Evolutionary conservation across 2,888 invertebrate genomes (phyloP), one percentile per base, ranked within the genome.

Genomic region (Caenorhabditis sp.): DNA sequence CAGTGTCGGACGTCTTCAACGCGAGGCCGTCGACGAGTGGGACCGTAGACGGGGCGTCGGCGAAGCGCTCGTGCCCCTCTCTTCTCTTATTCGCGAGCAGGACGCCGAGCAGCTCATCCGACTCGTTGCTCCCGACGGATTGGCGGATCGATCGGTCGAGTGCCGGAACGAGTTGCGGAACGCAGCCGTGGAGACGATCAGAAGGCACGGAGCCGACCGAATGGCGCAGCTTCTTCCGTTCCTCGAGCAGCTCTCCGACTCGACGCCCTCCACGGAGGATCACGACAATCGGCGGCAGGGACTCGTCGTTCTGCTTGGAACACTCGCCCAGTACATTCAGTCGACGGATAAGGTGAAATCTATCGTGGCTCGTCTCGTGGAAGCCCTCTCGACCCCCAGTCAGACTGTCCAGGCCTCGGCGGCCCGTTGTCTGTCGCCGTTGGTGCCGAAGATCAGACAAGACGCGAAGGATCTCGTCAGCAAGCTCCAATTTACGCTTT

Each of bases 391-490:
- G 35, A 99, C 98, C 39, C 99, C 99, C 11, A 96, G 97, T 39
- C 96, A 98, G 89, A 95, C 95, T 92, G 94, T 98, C 0, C 98
- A 99, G 92, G 96, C 96, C 90, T 95, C 98, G 0, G 97, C 98
- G 0, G 95, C 96, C 46, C 95, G 95, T 90, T 99, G 98, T 89
- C 91, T 99, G 77, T 96, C 97, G 0, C 94, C 95, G 86, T 91
- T 99, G 74, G 95, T 98, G 80, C 94, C 95, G 0, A 94, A 95
- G 0, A 93, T 99, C 20, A 95, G 94, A 89, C 94, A 96, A 87
- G 95, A 96, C 87, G 95, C 96, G 2, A 94, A 95, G 0, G 92
- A 93, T 61, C 93, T 96, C 86, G 93, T 97, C 53, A 93, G 94
- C 88, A 94, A 94, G 89, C 92, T 99, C 35, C 92, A 96, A 89